phyloP scores from a whole-genome alignment of 2,888 invertebrate species.

The Ptychoptera contaminata region DNA sequence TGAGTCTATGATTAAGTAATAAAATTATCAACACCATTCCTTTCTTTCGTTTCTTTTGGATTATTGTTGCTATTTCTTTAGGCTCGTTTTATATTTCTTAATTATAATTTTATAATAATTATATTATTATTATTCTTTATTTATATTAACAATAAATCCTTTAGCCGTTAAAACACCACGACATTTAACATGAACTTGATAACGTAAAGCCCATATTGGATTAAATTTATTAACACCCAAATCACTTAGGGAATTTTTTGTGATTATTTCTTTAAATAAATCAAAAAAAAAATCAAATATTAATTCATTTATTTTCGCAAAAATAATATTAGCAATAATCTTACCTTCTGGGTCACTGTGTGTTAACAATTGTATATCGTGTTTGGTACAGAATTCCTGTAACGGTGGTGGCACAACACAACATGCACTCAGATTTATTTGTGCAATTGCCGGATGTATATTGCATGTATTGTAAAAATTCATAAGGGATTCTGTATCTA shows the following conservation, averaged over 20 bases:
- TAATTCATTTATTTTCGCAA: no score
- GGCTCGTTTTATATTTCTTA: no score
- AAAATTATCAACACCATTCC: no score
- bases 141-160: slow-evolving; percentile 54
- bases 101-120: no score
- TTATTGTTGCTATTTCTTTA: no score
- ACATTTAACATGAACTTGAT: slow-evolving; percentile 79
- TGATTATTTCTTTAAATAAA: slow-evolving; percentile 35
- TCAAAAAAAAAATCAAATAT: no score
- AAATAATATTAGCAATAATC: slow-evolving; percentile 11
- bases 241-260: slow-evolving; percentile 36
- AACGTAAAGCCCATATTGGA: slow-evolving; percentile 67
- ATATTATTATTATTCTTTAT: neutral
- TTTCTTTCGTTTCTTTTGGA: no score
- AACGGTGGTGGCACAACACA: slow-evolving; percentile 88
- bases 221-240: slow-evolving; percentile 36
- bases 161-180: slow-evolving; percentile 82
- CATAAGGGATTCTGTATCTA: slow-evolving; percentile 67
- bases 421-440: slow-evolving; percentile 83
- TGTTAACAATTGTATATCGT: slow-evolving; percentile 84
- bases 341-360: slow-evolving; percentile 87
- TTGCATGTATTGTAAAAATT: slow-evolving; percentile 59
- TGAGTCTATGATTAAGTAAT: no score
- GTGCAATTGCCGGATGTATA: slow-evolving; percentile 74
- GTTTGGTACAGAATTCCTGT: slow-evolving; percentile 75